These are phyloP conservation scores for Drosophila mettleri DNA, from an alignment of 2,888 invertebrate genomes.

Conservation along the genomic window DNA sequence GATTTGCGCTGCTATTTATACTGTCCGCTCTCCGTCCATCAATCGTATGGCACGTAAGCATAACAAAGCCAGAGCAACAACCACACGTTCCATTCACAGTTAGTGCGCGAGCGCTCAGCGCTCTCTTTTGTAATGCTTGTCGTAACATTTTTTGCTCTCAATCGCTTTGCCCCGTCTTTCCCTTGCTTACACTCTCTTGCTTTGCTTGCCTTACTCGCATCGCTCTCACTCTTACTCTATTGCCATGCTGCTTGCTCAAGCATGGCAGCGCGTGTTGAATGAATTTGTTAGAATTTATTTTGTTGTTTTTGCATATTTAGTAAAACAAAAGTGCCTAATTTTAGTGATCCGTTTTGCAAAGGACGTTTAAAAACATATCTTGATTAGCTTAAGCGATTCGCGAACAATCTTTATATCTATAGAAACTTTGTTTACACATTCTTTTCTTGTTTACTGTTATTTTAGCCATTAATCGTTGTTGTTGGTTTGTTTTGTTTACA, in stretches of 20 bases:
- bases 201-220: no score
- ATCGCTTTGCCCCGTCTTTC: neutral
- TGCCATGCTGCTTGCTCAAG: constrained; percentile 9
- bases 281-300: constrained; percentile 21
- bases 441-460: constrained; percentile 8
- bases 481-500: constrained; percentile 4
- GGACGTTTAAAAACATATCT: neutral
- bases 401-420: neutral
- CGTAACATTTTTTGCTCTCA: neutral
- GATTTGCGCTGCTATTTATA: constrained; percentile 48
- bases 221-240: constrained; percentile 11
- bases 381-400: neutral
- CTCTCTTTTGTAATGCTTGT: constrained; percentile 10
- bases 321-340: neutral
- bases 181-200: neutral
- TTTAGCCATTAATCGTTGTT: neutral
- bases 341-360: neutral
- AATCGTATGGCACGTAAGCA: constrained; percentile 41
- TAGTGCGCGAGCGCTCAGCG: constrained; percentile 18
- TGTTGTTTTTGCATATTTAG: constrained; percentile 2
- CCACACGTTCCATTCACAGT: constrained; percentile 23
- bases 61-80: constrained; percentile 31
- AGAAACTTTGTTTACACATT: constrained; percentile 7
- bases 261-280: constrained; percentile 9
- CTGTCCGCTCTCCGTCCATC: constrained; percentile 36